These are phyloP conservation scores for Acrocephalus scirpaceus DNA, from an alignment of 2,797 vertebrate species.

Conservation along the genomic window DNA sequence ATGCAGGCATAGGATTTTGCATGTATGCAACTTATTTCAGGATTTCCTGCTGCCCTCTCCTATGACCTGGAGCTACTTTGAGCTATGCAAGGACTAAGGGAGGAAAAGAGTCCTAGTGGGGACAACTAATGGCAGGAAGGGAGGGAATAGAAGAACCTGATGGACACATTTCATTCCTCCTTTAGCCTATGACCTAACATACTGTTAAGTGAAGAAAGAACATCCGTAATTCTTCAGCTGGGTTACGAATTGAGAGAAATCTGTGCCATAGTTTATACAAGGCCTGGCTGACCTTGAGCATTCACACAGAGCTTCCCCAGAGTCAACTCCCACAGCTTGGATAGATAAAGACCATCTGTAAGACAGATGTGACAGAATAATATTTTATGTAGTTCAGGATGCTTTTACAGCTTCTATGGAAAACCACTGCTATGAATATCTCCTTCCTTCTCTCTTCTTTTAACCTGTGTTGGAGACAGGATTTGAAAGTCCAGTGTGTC, in stretches of 20 bases:
- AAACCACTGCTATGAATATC: neutral
- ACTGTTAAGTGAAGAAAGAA: neutral
- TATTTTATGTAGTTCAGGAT: neutral
- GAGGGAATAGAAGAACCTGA: constrained; percentile 21
- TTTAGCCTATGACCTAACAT: constrained; percentile 8
- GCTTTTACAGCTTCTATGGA: neutral
- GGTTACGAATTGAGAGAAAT: neutral
- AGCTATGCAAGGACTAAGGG: constrained; percentile 10
- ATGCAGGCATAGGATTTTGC: neutral
- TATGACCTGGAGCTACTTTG: constrained; percentile 45
- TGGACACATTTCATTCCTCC: constrained; percentile 18
- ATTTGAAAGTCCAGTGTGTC: neutral
- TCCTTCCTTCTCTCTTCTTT: neutral
- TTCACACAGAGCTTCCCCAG: neutral
- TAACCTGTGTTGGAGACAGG: neutral
- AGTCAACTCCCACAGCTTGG: neutral
- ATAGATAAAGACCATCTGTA: neutral
- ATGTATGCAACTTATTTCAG: constrained; percentile 18
- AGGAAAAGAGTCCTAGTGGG: constrained; percentile 25
- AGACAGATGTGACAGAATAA: neutral
- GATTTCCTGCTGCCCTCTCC: constrained; percentile 56
- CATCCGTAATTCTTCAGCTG: neutral
- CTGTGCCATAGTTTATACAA: neutral
- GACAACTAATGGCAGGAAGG: constrained; percentile 49
- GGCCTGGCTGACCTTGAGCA: neutral